Evolutionary conservation across 1,140 invertebrate genomes (phyloP).

Genomic region (Achatina immaculata): DNA sequence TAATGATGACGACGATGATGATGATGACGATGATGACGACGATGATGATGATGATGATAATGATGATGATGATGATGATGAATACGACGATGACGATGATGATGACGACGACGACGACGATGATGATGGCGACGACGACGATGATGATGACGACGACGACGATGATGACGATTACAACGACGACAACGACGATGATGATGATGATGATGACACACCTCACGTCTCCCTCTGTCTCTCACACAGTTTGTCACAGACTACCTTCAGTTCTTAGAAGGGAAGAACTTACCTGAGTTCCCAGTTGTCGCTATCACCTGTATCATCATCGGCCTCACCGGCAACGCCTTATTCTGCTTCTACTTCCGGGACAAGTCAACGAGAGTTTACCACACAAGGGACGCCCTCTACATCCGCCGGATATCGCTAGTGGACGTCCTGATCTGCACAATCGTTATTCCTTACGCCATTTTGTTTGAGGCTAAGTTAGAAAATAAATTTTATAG

Average conservation of each 20-base stretch:
- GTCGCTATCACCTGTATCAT: background rate
- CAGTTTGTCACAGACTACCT: background rate
- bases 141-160: background rate
- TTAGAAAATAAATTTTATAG: no score
- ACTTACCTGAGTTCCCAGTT: background rate
- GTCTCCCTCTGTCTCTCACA: no score
- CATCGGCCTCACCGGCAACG: background rate
- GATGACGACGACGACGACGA: no score
- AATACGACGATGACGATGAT: no score
- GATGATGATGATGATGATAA: slow-evolving; percentile 21
- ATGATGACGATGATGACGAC: background rate
- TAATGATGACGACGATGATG: slow-evolving; percentile 1
- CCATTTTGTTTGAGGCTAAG: background rate
- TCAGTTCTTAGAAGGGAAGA: background rate
- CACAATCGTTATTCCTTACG: background rate
- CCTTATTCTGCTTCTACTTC: background rate
- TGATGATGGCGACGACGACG: background rate
- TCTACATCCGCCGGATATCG: background rate
- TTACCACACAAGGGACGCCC: background rate
- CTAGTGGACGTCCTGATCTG: background rate
- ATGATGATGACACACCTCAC: no score
- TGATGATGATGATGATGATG: slow-evolving; percentile 19
- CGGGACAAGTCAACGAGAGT: background rate
- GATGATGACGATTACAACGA: no score
- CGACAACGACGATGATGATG: no score